Percentiles rank a stretch among this genome's conserved stretches.
These are phyloP conservation scores for Homalodisca vitripennis DNA, from an alignment of 1,140 invertebrate species.

Conservation along the genomic window DNA sequence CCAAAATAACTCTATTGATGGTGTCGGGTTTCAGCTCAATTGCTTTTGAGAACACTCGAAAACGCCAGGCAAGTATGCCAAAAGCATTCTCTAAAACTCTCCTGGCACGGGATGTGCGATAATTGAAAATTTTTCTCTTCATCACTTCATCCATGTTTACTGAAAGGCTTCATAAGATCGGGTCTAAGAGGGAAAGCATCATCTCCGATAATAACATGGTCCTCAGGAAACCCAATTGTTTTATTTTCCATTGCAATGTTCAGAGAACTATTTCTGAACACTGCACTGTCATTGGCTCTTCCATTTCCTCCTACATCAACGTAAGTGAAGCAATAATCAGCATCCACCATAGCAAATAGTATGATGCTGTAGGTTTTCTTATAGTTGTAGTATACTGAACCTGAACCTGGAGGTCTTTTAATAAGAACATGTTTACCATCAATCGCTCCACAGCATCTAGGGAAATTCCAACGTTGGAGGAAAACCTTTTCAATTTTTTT, in stretches of 20 bases:
- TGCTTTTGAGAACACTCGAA: slow-evolving; percentile 34
- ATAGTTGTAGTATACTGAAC: slow-evolving; percentile 3
- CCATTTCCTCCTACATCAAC: slow-evolving; percentile 27
- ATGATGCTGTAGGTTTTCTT: neutral
- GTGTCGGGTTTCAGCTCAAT: slow-evolving; percentile 13
- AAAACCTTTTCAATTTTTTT: neutral
- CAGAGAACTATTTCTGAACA: slow-evolving; percentile 22
- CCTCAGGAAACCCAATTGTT: slow-evolving; percentile 19
- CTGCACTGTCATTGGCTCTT: slow-evolving; percentile 23
- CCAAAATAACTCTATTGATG: too few relatives aligned
- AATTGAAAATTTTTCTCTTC: neutral
- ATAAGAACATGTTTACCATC: neutral
- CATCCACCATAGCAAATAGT: slow-evolving; percentile 10
- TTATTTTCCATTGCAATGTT: slow-evolving; percentile 34
- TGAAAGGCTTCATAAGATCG: slow-evolving; percentile 34
- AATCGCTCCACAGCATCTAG: slow-evolving; percentile 6
- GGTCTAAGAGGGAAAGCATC: slow-evolving; percentile 33
- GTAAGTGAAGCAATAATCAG: slow-evolving; percentile 3
- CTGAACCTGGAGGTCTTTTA: slow-evolving; percentile 2
- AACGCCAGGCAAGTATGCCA: slow-evolving; percentile 49
- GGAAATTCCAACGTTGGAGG: neutral
- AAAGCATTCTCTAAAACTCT: slow-evolving; percentile 49
- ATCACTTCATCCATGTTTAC: slow-evolving; percentile 19
- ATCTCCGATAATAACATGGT: slow-evolving; percentile 32
- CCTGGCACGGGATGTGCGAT: slow-evolving; percentile 35